Evolutionary conservation across 1,140 invertebrate species (phyloP), one percentile per base, ranked within the genome.

Genomic region (Procambarus clarkii): DNA sequence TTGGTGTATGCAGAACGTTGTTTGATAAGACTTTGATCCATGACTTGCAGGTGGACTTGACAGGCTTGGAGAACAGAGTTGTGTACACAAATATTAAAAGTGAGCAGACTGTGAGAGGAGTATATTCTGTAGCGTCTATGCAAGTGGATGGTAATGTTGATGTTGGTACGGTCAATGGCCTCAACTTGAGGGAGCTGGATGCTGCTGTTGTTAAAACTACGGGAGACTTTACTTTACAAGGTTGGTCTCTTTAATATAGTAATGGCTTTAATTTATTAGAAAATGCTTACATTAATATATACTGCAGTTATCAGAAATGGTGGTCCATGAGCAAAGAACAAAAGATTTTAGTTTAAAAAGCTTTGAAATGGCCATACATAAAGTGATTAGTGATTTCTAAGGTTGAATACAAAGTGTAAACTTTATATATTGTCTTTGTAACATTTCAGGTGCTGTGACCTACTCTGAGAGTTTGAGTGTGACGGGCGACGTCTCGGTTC

Each of bases 71-170:
- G 0, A 15, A 45, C 11, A 71, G 76, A 44, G 85, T 79, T 11
- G 76, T 87, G 50, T 87, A 87, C 76, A 87, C 54, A 64, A 76
- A 87, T 78, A 24, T 79, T 5, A 34, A 45, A 5, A 8, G 45
- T 13, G 21, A 54, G 54, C 85, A 87, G 76, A 87, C 58, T 9
- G 24, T 87, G 11, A 8, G 48, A 13, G 85, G 85, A 0, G n/a
- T 0, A 0, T 77, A 78, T 21, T 34, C 74, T 18, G 4, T 87
- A 69, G 77, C 44, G 0, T 71, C 76, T 44, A 34, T 87, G 24
- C 46, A 60, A 7, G 85, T 87, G 71, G 85, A 50, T 64, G 85
- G 85, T 18, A 79, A 87, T 58, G 50, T 87, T 71, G 85, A 79
- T 18, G 76, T 60, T 11, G 2, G 8, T 21, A 34, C 8, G 15